These are phyloP conservation scores for Mungos mungo DNA, from an alignment of 2,113 vertebrate genomes.

Conservation along the genomic window DNA sequence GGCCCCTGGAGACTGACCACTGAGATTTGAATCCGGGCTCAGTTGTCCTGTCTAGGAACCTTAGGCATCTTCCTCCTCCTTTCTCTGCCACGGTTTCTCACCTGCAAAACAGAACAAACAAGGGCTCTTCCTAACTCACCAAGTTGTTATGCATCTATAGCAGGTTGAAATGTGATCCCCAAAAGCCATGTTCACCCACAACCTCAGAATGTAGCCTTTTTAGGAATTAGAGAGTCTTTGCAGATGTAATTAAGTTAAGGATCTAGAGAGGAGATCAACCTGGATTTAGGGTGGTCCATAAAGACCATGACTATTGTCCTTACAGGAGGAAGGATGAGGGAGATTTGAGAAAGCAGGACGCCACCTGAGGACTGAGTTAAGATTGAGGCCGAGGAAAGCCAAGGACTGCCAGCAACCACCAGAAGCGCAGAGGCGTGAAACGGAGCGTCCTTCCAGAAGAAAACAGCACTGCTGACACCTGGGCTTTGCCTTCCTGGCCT, in stretches of 20 bases:
- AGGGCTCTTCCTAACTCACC: neutral
- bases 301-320: neutral
- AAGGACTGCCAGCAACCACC: neutral
- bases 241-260: neutral
- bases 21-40: neutral
- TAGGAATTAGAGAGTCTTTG: neutral
- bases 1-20: neutral
- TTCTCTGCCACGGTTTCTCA: neutral
- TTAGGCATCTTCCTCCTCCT: neutral
- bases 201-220: neutral
- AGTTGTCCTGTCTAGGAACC: accelerated
- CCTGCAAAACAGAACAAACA: neutral
- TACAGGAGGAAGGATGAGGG: neutral
- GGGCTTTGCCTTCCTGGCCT: neutral
- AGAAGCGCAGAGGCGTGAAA: neutral
- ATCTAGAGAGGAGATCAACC: neutral
- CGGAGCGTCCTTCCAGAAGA: neutral
- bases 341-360: neutral
- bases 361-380: neutral
- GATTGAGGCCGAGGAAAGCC: too few species aligned
- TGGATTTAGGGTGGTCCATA: neutral
- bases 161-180: neutral
- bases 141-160: neutral
- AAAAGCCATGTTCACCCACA: neutral
- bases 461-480: neutral